phyloP scores from a whole-genome alignment of 2,888 invertebrate species.

The Chrysotoxum bicinctum region DNA sequence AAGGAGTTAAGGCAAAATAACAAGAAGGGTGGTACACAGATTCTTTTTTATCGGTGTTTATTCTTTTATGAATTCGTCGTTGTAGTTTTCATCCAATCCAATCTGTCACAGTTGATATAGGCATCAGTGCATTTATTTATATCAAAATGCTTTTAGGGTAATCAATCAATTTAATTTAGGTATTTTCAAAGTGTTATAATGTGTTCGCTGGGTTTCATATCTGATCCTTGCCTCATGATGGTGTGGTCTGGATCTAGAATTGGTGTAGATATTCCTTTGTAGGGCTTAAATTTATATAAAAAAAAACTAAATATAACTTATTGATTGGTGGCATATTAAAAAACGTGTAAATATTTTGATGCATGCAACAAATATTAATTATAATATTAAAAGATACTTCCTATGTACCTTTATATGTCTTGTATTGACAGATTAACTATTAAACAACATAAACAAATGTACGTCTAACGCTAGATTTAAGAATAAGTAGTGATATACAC shows the following conservation, averaged over 20 bases:
- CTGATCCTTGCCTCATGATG: conserved; percentile 19
- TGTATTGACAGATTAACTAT: no score
- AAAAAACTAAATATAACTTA: background rate
- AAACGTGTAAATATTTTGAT: no score
- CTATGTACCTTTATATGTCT: no score
- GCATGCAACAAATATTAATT: no score
- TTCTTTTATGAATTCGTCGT: conserved; percentile 11
- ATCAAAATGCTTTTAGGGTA: conserved; percentile 74
- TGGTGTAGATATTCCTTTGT: background rate
- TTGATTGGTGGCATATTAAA: background rate
- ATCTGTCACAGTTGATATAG: conserved; percentile 77
- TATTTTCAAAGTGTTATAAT: background rate
- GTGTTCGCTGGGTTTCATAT: conserved; percentile 60
- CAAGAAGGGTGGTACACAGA: conserved; percentile 10
- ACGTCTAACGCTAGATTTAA: no score
- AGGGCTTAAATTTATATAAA: background rate
- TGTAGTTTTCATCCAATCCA: conserved; percentile 64
- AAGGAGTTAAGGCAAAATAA: background rate
- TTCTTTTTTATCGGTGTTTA: conserved; percentile 8
- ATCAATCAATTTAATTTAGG: conserved; percentile 78
- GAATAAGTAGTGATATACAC: no score
- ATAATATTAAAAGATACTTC: no score
- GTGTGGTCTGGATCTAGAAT: background rate
- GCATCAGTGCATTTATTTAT: conserved; percentile 58
- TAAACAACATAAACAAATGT: no score